phyloP scores from a whole-genome alignment of 2,113 vertebrate species.

The Cryptomyrus ogoouensis region DNA sequence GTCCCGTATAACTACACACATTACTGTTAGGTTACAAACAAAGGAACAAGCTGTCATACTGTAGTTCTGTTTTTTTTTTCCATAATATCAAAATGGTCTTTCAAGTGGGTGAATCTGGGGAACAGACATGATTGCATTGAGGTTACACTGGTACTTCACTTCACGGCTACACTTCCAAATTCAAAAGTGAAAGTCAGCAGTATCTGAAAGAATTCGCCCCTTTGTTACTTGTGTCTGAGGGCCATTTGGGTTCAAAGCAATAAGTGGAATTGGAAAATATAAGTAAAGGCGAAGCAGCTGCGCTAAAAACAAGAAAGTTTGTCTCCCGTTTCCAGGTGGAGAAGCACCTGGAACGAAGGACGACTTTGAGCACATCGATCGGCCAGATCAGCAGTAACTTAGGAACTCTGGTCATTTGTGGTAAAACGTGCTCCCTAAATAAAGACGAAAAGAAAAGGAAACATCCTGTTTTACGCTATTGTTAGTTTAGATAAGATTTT shows the following conservation, averaged over 20 bases:
- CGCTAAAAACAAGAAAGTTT: neutral
- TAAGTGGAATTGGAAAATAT: neutral
- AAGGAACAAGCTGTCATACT: neutral
- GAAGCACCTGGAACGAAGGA: neutral
- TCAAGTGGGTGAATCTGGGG: neutral
- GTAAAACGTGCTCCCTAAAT: neutral
- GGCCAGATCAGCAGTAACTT: neutral
- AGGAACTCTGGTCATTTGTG: neutral
- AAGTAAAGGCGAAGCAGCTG: neutral
- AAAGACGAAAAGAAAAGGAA: neutral
- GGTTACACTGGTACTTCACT: neutral
- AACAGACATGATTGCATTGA: neutral
- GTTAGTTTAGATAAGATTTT: neutral
- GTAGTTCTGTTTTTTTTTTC: neutral
- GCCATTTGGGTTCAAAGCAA: neutral
- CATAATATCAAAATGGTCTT: neutral
- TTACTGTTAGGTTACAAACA: neutral
- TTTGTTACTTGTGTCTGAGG: neutral
- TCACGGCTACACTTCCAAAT: neutral
- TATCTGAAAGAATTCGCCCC: neutral
- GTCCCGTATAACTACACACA: neutral
- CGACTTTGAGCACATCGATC: neutral
- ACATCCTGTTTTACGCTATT: neutral
- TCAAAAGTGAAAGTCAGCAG: neutral
- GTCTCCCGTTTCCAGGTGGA: neutral